Conservation (phyloP, 2,888 invertebrate species). For the Drosophila prostipennis region DNA sequence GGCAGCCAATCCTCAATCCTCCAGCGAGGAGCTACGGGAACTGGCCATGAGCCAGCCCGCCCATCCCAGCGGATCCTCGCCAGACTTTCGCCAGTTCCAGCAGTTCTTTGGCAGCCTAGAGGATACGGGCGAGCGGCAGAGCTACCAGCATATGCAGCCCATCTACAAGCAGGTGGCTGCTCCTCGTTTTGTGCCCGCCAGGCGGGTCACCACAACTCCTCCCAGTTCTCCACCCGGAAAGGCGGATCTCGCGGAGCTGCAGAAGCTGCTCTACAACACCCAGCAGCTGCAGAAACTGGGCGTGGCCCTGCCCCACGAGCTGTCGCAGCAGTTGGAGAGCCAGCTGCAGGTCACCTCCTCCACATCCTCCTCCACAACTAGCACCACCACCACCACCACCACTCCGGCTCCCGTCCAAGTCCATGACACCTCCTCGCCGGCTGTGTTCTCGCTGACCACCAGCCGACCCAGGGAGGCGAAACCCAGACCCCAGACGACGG, state of each 20-base stretch:
- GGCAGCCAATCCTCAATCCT: constrained; percentile 39
- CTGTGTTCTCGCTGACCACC: constrained; percentile 80
- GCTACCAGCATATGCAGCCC: constrained; percentile 76
- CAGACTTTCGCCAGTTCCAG: constrained; percentile 65
- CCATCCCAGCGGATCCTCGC: constrained; percentile 40
- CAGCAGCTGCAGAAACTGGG: constrained; percentile 80
- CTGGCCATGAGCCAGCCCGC: constrained; percentile 65
- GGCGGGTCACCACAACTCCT: not conserved
- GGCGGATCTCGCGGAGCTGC: constrained; percentile 85
- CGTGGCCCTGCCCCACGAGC: constrained; percentile 72
- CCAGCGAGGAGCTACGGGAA: constrained; percentile 78
- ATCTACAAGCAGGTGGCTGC: constrained; percentile 69
- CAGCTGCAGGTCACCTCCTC: constrained; percentile 55
- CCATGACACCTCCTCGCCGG: constrained; percentile 71
- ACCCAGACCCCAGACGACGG: constrained; percentile 55
- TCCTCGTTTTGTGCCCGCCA: constrained; percentile 34
- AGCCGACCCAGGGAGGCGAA: constrained; percentile 54
- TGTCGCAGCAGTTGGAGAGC: constrained; percentile 74
- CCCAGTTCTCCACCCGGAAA: constrained; percentile 1
- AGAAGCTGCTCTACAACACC: constrained; percentile 85
- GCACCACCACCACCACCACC: constrained; percentile 19
- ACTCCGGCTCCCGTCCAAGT: constrained; percentile 30
- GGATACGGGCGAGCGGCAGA: constrained; percentile 65
- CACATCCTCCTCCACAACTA: constrained; percentile 20
- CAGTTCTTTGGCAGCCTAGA: constrained; percentile 69